A percentile compares a stretch with the other conserved stretches of the same genome.
These are phyloP conservation scores for Rhinophrynus dorsalis DNA, from an alignment of 2,797 vertebrate species.

Conservation along the genomic window DNA sequence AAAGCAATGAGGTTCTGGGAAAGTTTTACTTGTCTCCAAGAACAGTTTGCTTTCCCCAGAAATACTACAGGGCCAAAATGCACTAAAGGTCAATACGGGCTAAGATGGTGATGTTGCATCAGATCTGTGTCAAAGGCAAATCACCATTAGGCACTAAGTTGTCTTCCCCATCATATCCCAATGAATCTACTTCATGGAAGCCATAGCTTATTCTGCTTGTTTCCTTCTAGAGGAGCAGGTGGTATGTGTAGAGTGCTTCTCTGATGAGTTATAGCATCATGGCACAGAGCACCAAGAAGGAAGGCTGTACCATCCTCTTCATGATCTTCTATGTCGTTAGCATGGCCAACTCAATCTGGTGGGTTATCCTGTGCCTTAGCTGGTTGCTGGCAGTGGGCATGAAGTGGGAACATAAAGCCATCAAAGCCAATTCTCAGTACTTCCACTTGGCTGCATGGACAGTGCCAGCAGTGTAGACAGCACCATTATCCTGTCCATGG, in stretches of 20 bases:
- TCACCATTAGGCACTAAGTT: too few relatives aligned
- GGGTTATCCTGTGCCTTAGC: conserved; percentile 87
- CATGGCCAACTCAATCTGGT: conserved; percentile 92
- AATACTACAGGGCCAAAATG: too few relatives aligned
- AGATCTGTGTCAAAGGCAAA: too few relatives aligned
- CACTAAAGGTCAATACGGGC: too few relatives aligned
- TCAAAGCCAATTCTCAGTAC: conserved; percentile 96
- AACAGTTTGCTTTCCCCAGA: too few relatives aligned
- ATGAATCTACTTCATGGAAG: conserved; percentile 93
- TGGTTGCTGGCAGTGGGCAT: conserved; percentile 94
- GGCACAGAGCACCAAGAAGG: conserved; percentile 87
- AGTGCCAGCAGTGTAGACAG: conserved; percentile 94
- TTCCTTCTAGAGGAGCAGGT: conserved; percentile 90
- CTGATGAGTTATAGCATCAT: conserved; percentile 89
- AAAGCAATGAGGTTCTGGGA: too few relatives aligned
- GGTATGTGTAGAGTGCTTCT: conserved; percentile 91
- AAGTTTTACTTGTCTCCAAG: too few relatives aligned
- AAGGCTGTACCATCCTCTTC: conserved; percentile 92
- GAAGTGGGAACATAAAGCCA: conserved; percentile 98
- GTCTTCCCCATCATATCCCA: too few relatives aligned
- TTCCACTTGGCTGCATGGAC: conserved; percentile 97
- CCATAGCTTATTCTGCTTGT: conserved; percentile 77
- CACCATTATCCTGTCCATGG: conserved; percentile 96
- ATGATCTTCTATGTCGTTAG: conserved; percentile 90
- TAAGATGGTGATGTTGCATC: too few relatives aligned